Percentiles rank a stretch among this genome's conserved stretches.
These are phyloP conservation scores for Athalia circularis DNA, from an alignment of 2,888 invertebrate species.

Conservation along the genomic window DNA sequence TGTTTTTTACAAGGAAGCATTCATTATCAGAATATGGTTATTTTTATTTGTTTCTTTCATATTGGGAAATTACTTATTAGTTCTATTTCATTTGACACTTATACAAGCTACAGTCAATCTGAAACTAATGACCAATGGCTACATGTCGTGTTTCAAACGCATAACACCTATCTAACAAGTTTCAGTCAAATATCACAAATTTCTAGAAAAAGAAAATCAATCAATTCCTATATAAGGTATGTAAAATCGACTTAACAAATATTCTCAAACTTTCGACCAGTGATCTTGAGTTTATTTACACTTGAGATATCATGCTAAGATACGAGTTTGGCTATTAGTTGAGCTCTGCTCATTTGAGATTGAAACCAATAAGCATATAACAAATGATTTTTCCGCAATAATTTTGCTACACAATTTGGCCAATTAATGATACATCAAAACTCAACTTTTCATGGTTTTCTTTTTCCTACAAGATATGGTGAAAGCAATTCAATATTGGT, in stretches of 20 bases:
- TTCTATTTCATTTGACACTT: not conserved
- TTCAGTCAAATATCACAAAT: not conserved
- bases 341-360: too few relatives aligned
- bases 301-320: not conserved
- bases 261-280: not conserved
- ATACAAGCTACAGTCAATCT: not conserved
- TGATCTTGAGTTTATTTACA: not conserved
- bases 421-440: too few relatives aligned
- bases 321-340: too few relatives aligned
- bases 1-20: not conserved
- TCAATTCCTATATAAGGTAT: not conserved
- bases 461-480: too few relatives aligned
- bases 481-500: too few relatives aligned
- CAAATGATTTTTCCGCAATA: too few relatives aligned
- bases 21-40: not conserved
- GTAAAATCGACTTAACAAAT: not conserved
- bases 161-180: not conserved
- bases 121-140: not conserved
- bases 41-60: not conserved
- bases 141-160: constrained; percentile 2
- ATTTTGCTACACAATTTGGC: too few relatives aligned
- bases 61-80: not conserved
- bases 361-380: too few relatives aligned
- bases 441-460: too few relatives aligned
- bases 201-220: not conserved